Evolutionary conservation across 2,888 invertebrate genomes (phyloP).

Genomic region (Tolmerus cingulatus): DNA sequence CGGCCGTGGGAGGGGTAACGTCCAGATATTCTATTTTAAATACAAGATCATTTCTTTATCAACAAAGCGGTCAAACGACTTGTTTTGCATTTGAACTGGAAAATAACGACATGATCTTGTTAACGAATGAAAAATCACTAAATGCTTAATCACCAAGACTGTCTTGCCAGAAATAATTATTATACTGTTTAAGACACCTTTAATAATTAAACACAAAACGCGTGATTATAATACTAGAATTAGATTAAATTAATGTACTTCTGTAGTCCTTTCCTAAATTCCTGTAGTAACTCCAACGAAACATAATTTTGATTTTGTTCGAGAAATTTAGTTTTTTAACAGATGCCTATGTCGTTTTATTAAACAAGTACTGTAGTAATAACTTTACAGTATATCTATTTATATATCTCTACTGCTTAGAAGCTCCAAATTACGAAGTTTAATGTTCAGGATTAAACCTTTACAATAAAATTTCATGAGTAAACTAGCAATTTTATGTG

Average conservation of each 20-base stretch:
- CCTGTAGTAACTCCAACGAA: too few species aligned
- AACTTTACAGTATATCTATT: too few species aligned
- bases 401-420: too few species aligned
- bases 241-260: too few species aligned
- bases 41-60: constrained; percentile 18
- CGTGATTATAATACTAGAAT: neutral
- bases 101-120: constrained; percentile 29
- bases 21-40: constrained; percentile 4
- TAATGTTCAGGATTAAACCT: neutral
- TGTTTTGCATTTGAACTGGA: constrained; percentile 37
- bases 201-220: neutral
- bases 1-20: constrained; percentile 1
- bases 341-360: too few species aligned
- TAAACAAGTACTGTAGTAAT: too few species aligned
- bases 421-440: too few species aligned
- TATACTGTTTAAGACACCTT: neutral
- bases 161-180: neutral
- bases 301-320: too few species aligned
- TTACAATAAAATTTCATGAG: neutral
- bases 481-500: neutral
- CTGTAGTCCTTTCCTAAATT: too few species aligned
- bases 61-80: constrained; percentile 26
- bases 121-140: neutral
- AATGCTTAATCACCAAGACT: neutral
- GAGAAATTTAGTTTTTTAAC: too few species aligned